Percentiles rank a stretch among this genome's conserved stretches.
These are phyloP conservation scores for Lytechinus pictus DNA, from an alignment of 35 echinoderm and acorn worm genomes.

Conservation along the genomic window DNA sequence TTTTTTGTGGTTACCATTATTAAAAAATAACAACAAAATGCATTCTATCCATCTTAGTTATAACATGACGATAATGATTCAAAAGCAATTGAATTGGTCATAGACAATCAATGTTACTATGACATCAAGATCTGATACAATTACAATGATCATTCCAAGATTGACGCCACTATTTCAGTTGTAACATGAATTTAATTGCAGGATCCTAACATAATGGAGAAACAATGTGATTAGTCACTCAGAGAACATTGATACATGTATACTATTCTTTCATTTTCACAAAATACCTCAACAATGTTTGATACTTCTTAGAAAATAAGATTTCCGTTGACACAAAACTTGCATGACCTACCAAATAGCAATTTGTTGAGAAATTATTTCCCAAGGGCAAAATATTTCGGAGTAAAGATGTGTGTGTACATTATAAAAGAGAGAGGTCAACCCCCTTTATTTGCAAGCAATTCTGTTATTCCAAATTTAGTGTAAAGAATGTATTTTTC, in stretches of 20 bases:
- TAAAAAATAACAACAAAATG: too few relatives aligned
- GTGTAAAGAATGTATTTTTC: not conserved
- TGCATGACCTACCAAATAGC: not conserved
- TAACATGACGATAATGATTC: too few relatives aligned
- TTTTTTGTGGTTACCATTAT: too few relatives aligned
- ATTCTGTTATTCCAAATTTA: not conserved
- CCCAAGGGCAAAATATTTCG: conserved; percentile 9
- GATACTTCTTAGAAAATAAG: not conserved
- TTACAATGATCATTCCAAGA: too few relatives aligned
- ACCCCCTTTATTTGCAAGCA: not conserved
- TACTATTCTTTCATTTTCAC: not conserved
- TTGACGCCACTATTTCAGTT: too few relatives aligned
- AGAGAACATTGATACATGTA: not conserved
- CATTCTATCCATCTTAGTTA: too few relatives aligned
- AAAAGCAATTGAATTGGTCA: too few relatives aligned
- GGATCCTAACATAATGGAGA: not conserved
- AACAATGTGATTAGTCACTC: not conserved
- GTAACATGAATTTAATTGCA: too few relatives aligned
- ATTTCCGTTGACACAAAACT: not conserved
- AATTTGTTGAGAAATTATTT: not conserved
- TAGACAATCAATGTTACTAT: too few relatives aligned
- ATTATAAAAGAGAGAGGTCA: not conserved
- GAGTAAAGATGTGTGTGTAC: not conserved
- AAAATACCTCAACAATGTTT: not conserved
- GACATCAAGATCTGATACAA: too few relatives aligned